phyloP scores from a whole-genome alignment of 2,113 vertebrate genomes.

The Pygathrix nemaeus region DNA sequence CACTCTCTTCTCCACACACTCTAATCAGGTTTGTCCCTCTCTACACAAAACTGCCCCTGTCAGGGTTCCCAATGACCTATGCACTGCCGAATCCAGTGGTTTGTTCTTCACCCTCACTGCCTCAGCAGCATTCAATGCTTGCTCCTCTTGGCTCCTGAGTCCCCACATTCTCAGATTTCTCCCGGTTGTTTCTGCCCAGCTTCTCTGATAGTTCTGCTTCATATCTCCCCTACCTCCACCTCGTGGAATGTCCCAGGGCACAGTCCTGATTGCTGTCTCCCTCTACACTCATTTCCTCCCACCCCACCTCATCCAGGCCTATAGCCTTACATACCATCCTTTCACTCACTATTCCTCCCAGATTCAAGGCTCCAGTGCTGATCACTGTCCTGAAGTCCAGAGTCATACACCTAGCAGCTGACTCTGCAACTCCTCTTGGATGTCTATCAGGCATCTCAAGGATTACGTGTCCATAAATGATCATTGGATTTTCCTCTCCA shows the following conservation, averaged over 20 bases:
- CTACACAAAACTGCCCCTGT: neutral
- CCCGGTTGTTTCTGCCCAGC: neutral
- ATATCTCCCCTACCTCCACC: neutral
- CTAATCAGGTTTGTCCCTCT: neutral
- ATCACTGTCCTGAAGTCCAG: neutral
- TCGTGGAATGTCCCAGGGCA: neutral
- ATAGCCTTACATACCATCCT: neutral
- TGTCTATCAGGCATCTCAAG: neutral
- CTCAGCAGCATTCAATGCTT: neutral
- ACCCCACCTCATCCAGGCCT: neutral
- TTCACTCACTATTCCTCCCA: neutral
- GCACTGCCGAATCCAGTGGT: neutral
- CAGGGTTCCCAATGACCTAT: neutral
- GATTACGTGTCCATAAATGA: neutral
- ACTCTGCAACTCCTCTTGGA: neutral
- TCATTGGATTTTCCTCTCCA: neutral
- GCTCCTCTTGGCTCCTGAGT: neutral
- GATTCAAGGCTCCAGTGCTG: neutral
- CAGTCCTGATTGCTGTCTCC: neutral
- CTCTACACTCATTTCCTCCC: neutral
- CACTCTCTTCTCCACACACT: neutral
- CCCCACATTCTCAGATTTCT: neutral
- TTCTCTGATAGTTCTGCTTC: neutral
- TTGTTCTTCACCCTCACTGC: neutral
- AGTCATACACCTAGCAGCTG: neutral